Percentiles rank a stretch among this genome's conserved stretches.
These are phyloP conservation scores for Phorcus lineatus DNA, from an alignment of 2,888 invertebrate species.

Conservation along the genomic window DNA sequence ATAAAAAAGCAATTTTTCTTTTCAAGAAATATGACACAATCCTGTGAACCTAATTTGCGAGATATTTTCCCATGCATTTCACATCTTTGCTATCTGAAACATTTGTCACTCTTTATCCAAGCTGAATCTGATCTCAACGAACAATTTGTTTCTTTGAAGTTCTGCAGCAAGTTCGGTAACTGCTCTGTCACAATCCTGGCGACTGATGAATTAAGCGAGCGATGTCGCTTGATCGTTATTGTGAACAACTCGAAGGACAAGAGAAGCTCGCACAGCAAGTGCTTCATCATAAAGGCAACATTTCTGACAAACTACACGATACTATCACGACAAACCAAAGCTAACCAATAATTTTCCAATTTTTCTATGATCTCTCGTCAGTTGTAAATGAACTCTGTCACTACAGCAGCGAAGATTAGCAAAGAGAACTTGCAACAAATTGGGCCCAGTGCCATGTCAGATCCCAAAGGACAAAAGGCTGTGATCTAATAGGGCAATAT, in stretches of 20 bases:
- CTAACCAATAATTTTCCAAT: slow-evolving; percentile 2
- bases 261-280: background rate
- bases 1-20: no score
- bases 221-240: background rate
- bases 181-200: background rate
- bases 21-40: no score
- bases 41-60: no score
- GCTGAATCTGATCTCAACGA: background rate
- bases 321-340: background rate
- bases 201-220: background rate
- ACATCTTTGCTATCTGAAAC: background rate
- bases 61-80: background rate
- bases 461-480: background rate
- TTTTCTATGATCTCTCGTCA: slow-evolving; percentile 7
- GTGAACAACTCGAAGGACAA: background rate
- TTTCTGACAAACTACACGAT: background rate
- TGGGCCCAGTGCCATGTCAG: background rate
- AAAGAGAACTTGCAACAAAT: background rate
- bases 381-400: slow-evolving; percentile 10
- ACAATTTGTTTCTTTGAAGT: slow-evolving; percentile 11
- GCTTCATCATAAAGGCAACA: background rate
- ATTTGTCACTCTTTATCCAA: background rate
- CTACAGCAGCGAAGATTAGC: background rate
- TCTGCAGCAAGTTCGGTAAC: background rate
- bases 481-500: background rate